Percentiles rank a stretch among this genome's conserved stretches.
These are phyloP conservation scores for Glaucidium brasilianum DNA, from an alignment of 2,113 vertebrate species.

Conservation along the genomic window DNA sequence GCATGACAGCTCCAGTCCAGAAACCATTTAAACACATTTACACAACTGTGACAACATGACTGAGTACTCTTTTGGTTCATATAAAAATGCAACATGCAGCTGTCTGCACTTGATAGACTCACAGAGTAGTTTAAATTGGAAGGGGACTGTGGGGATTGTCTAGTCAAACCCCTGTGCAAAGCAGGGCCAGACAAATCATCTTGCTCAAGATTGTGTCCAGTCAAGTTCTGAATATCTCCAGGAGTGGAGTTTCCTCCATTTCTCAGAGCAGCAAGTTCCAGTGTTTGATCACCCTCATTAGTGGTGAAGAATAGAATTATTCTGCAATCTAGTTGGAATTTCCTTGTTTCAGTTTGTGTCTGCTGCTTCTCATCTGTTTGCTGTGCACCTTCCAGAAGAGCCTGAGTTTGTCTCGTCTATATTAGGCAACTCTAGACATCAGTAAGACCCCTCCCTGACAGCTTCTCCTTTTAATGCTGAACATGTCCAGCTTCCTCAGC, in stretches of 20 bases:
- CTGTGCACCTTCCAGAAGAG: not conserved
- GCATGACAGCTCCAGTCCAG: not conserved
- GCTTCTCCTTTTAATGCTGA: not conserved
- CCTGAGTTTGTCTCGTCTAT: not conserved
- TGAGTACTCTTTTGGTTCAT: not conserved
- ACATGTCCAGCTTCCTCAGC: not conserved
- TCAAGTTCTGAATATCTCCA: not conserved
- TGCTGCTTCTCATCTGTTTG: not conserved
- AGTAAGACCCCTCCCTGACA: not conserved
- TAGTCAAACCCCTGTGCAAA: not conserved
- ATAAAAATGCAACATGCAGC: rapidly evolving
- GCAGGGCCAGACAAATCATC: not conserved
- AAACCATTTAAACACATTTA: not conserved
- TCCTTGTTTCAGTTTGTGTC: not conserved
- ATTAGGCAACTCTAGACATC: not conserved
- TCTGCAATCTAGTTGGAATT: not conserved
- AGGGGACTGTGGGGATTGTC: not conserved
- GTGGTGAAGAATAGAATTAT: not conserved
- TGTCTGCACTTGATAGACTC: not conserved
- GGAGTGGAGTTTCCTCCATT: not conserved
- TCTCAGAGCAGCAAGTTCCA: not conserved
- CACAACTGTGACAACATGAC: not conserved
- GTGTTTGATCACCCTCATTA: not conserved
- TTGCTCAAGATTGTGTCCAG: not conserved
- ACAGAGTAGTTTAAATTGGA: no score